Conservation (phyloP, 2,113 vertebrate species). For the Crotalus helleri region DNA sequence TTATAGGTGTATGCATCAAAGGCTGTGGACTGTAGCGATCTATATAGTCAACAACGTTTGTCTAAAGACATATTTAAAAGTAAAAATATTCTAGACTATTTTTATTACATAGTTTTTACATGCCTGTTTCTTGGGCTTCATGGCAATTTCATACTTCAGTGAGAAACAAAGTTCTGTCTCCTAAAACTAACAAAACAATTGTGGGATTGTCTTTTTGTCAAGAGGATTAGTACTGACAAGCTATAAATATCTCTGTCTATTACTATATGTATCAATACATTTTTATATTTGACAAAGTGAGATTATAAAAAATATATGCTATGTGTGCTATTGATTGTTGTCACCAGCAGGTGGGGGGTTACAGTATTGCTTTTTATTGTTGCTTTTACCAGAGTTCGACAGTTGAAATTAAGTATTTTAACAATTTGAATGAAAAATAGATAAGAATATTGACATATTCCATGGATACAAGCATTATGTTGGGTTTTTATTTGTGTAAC, state of each 20-base stretch:
- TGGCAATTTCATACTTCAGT: background rate
- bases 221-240: background rate
- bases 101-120: background rate
- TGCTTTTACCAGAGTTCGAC: background rate
- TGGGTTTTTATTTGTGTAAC: too few species aligned
- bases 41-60: background rate
- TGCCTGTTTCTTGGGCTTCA: background rate
- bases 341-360: too few species aligned
- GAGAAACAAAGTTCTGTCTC: background rate
- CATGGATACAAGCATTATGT: too few species aligned
- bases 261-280: background rate
- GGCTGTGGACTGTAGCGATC: background rate
- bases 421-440: background rate
- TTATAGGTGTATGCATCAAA: background rate
- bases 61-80: background rate
- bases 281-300: background rate
- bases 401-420: too few species aligned
- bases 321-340: background rate
- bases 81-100: background rate
- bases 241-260: accelerated
- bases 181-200: constrained; percentile 2
- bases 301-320: background rate
- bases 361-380: background rate
- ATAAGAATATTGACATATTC: background rate
- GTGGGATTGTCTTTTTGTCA: background rate